Conservation (phyloP, 2,113 vertebrate genomes). For the Microcebus jonahi region DNA sequence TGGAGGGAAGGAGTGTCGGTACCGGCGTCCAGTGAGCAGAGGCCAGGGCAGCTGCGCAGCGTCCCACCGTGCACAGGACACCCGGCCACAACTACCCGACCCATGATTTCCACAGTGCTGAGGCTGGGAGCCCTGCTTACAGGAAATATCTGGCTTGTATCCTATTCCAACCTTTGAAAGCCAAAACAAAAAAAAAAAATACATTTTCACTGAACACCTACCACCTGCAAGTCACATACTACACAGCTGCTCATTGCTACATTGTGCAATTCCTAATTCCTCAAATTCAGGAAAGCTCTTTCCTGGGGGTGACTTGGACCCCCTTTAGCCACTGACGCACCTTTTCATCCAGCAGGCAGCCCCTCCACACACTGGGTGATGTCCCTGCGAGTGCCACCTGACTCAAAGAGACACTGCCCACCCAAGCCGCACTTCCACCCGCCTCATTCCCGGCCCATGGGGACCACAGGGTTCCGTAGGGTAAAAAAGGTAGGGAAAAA, state of each 20-base stretch:
- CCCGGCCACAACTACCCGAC: not conserved
- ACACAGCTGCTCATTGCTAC: not conserved
- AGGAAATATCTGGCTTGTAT: not conserved
- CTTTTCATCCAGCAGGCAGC: not conserved
- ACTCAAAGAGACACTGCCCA: not conserved
- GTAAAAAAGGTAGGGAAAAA: too few relatives aligned
- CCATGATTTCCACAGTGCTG: not conserved
- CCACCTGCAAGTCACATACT: not conserved
- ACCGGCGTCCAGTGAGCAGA: not conserved
- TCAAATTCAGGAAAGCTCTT: not conserved
- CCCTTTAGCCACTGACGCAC: not conserved
- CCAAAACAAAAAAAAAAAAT: not conserved
- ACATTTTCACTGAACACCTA: not conserved
- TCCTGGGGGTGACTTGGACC: not conserved
- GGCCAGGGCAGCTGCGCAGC: not conserved
- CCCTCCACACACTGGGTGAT: too few relatives aligned
- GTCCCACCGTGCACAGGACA: not conserved
- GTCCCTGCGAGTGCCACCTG: not conserved
- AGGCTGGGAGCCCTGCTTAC: not conserved
- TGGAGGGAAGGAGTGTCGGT: not conserved
- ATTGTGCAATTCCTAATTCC: not conserved
- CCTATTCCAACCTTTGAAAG: not conserved
- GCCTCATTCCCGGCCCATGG: not conserved
- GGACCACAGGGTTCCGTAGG: not conserved
- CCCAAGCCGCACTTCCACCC: not conserved